Base-by-base conservation (phyloP, 1,140 invertebrate species). In the Cepaea nemoralis region DNA sequence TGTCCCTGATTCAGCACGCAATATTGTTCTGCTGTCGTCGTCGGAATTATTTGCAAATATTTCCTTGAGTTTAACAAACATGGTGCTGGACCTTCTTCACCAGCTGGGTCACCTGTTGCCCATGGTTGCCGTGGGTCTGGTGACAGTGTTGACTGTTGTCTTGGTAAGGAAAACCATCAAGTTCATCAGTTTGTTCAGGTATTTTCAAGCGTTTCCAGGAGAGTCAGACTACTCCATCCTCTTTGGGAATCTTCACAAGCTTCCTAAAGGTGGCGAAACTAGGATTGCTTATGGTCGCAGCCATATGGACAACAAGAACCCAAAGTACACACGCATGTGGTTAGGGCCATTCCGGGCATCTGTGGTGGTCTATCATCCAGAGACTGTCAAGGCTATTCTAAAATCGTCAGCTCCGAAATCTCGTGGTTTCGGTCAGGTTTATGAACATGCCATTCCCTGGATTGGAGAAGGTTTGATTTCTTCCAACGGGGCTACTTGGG, bases 401-500 rank as follows among this genome's bases (percentile, higher is more conserved):
- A 87, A 87, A 77, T 83, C 84, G 2, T 83, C 87, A 82, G 70
- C 67, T 16, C 79, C 70, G 14, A 80, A 74, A 73, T 22, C 37
- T 6, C 16, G 70, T 14, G 67, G 67, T 12, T 59, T 74, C 40
- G 67, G 42, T 1, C 42, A 39, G 16, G 40, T 35, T 3, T 82
- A 82, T 77, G 50, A 63, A 24, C n/a, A 74, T 45, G 77, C 59
- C 24, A 6, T 80, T 33, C 77, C 81, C 3, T 85, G 84, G 84
- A 75, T 85, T 37, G 86, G 86, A 10, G 80, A 83, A 31, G 85
- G 86, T 24, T 70, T 87, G 33, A 63, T 87, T 59, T 31, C 84
- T 10, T 94, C 93, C 73, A 93, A 93, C 77, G 95, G 95, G 63
- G 89, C 91, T n/a, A 95, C 95, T 90, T 98, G 96, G 96, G 93